These are phyloP conservation scores for Melanerpes aurifrons DNA, from an alignment of 2,113 vertebrate species.

Conservation along the genomic window DNA sequence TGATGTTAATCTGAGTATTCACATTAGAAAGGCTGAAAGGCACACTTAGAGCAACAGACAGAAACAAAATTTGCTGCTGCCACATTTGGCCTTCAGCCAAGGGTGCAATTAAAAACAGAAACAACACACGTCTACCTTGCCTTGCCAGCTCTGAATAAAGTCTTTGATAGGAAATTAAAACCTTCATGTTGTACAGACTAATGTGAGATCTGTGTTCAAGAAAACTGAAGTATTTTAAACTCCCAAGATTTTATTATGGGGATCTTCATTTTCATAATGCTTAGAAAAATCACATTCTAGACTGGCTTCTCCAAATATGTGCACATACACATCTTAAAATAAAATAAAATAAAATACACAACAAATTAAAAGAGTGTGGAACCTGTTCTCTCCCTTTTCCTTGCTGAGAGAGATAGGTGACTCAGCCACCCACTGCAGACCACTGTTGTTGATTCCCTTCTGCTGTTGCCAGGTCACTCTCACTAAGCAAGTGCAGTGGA, in stretches of 20 bases:
- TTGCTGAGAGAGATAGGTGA: not conserved
- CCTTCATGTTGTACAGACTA: not conserved
- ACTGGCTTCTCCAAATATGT: not conserved
- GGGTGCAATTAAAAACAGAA: constrained; percentile 12
- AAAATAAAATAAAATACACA: no score
- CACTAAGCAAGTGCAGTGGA: not conserved
- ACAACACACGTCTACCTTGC: not conserved
- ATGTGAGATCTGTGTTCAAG: not conserved
- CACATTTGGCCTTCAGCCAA: not conserved
- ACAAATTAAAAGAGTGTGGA: not conserved
- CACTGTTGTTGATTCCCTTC: not conserved
- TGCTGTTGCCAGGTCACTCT: not conserved
- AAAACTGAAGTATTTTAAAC: not conserved
- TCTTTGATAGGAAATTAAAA: not conserved
- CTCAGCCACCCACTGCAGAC: not conserved
- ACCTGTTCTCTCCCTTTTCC: not conserved
- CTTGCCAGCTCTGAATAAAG: not conserved
- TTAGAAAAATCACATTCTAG: not conserved
- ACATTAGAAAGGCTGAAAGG: not conserved
- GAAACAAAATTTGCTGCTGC: not conserved
- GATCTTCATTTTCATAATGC: not conserved
- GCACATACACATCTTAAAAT: not conserved
- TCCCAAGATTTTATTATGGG: not conserved
- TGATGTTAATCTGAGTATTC: not conserved
- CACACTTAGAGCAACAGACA: not conserved